Base-by-base conservation (phyloP, 2,113 vertebrate genomes). In the Herpailurus yagouaroundi region DNA sequence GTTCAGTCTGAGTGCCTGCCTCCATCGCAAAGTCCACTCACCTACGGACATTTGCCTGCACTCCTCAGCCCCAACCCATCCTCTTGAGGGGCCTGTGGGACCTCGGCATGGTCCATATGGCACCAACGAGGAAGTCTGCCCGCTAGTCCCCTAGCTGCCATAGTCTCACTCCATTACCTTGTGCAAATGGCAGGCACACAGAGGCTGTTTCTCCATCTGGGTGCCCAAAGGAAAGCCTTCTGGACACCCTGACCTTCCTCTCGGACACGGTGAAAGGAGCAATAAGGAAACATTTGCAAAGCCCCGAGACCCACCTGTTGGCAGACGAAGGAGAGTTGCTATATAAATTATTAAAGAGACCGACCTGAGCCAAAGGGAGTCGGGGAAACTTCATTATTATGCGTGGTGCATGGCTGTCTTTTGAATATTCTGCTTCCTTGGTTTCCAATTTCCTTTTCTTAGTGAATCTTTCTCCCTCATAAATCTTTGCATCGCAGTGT, bases 381-480 rank as follows among this genome's bases (percentile, higher is more conserved):
- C 88, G 3, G 6, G 29, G 76, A 87, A 87, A 73, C 69, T 81
- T 95, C 93, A 83, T 93, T 93, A 80, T 73, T 57, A 93, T 94
- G 80, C n/a, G 0, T 80, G 68, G 84, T 5, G 23, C 89, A 77
- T 38, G 66, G 50, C 25, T 92, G 63, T 71, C 79, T 94, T 80
- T 90, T 76, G 52, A 91, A 94, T 93, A 94, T 94, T 94, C 94
- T 92, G 92, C 94, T 92, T 77, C 87, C 76, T 95, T 93, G 92
- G 50, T 85, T 96, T 98, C 84, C 96, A 82, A 96, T 95, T 97
- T 97, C 96, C 97, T 96, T 96, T 94, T 68, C 76, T 57, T 88
- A 52, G 2, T 12, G 29, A 50, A 50, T 84, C 88, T 88, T 93
- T 96, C 69, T 93, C 76, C 71, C 27, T 97, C 97, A 91, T 86